Evolutionary conservation across 2,888 invertebrate species (phyloP), one percentile per base, ranked within the genome.

Genomic region (Listrodromus nycthemerus): DNA sequence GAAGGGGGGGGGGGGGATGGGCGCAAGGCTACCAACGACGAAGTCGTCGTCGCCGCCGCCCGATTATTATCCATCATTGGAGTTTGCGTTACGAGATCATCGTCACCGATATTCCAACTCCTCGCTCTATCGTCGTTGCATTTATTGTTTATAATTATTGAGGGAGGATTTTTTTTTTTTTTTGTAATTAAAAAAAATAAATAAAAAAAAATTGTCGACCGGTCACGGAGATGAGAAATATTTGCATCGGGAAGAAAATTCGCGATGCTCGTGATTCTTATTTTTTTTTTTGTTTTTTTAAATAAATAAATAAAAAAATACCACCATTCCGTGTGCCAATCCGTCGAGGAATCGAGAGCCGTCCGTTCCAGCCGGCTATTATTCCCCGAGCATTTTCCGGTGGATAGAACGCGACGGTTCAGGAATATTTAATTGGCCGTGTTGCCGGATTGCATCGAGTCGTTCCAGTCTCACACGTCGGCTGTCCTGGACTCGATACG

Each of bases 51-150:
- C 61, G 73, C 89, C 91, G 91, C 91, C 90, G 77, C 82, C 91
- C 89, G 89, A 92, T 92, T 90, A 91, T 92, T 92, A 92, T 91
- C 90, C 89, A 91, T 92, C 90, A 90, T 90, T 85, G 90, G 89
- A 86, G 85, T 82, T 80, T 70, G 80, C 73, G 50, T 50, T 24
- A 16, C 61, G 79, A 87, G 89, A 91, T 91, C 89, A 90, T 91
- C 88, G 87, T 82, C 81, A 71, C 77, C 89, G 88, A 91, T 91
- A 90, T 91, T 91, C 90, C 87, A 90, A 90, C 90, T 89, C 89
- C 90, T 88, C 88, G 89, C 86, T 89, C 90, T 89, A 90, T 91
- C 88, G 71, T 41, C 41, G 41, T 13, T 13, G 41, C 13, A 10
- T 13, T 84, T 80, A 48, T 76, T 82, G 69, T 84, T 84, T 82